Conservation (phyloP, 2,797 vertebrate genomes). For the Sebastes itinus region DNA sequence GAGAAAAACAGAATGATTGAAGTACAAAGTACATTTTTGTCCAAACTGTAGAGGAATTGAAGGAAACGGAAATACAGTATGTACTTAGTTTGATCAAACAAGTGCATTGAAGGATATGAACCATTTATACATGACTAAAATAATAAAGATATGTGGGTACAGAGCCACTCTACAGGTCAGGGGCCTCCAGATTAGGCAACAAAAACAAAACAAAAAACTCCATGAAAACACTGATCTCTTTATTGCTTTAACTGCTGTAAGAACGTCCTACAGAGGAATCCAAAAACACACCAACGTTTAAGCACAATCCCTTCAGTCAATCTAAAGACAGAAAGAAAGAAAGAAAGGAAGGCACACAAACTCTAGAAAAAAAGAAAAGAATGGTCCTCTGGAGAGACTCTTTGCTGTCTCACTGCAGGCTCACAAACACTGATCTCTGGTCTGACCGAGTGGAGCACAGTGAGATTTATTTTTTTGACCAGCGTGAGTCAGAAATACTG, state of each 20-base stretch:
- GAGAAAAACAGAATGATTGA: no score
- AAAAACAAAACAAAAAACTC: not conserved
- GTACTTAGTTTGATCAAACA: no score
- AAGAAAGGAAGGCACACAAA: slow-evolving; percentile 68
- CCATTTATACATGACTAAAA: no score
- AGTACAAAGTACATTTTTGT: not conserved
- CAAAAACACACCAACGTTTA: slow-evolving; percentile 77
- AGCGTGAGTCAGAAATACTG: not conserved
- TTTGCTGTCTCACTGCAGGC: not conserved
- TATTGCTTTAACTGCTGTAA: slow-evolving; percentile 91
- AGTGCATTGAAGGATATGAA: no score
- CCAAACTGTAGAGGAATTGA: no score
- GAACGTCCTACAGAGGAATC: slow-evolving; percentile 76
- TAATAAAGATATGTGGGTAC: no score
- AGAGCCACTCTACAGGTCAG: slow-evolving; percentile 28
- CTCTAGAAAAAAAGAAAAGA: slow-evolving; percentile 76
- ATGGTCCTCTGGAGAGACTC: slow-evolving; percentile 44
- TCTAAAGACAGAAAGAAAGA: slow-evolving; percentile 69
- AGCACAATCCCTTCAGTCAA: slow-evolving; percentile 58
- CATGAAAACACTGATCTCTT: slow-evolving; percentile 77
- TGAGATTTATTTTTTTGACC: slow-evolving; percentile 35
- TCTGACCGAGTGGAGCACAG: slow-evolving; percentile 54
- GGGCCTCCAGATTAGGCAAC: not conserved
- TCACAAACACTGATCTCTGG: slow-evolving; percentile 37
- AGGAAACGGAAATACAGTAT: no score